Base-by-base conservation (phyloP, 1,140 invertebrate genomes). In the Watersipora subatra region DNA sequence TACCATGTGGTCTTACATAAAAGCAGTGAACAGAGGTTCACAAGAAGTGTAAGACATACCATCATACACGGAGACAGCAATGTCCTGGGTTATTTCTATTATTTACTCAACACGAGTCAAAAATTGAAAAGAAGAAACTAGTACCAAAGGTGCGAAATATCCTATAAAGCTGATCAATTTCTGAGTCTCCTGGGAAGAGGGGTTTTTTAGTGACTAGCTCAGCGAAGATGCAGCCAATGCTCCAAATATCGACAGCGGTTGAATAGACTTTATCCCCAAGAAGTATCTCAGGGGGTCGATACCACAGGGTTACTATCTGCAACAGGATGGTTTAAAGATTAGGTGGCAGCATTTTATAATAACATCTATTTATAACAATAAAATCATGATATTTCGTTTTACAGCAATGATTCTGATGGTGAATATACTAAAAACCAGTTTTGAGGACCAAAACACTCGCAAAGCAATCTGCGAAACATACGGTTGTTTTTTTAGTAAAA, bases 221-320 rank as follows among this genome's bases (percentile, higher is more conserved):
- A 66, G 72, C 73, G 72, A 79, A 79, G 71, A 98, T 97, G 76
- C 93, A 96, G 19, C 92, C 93, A 30, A 97, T 82, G 76, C 92
- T 94, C 94, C 94, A 98, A 3, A 97, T 85, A 81, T 98, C 79
- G 27, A 79, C 76, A 15, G 91, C 85, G 3, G 89, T 89, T 3
- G 89, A 88, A 76, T 97, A 97, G 69, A 88, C 86, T 78, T 91
- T 90, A 25, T 88, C 86, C 22, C 93, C 93, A 2, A 98, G 81
- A 57, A 98, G 81, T 71, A 98, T 90, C 82, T 98, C 94, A 1
- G 94, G 94, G 2, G 94, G 90, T 71, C 93, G 83, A 81, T 98
- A 97, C 93, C 93, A 97, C 57, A 98, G 83, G 2, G 94, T 97
- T 0, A 97, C 88, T 7, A 97, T 93, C 77, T 81, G 66, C 2